phyloP scores from a whole-genome alignment of 2,888 invertebrate genomes.

The Erynnis tages region DNA sequence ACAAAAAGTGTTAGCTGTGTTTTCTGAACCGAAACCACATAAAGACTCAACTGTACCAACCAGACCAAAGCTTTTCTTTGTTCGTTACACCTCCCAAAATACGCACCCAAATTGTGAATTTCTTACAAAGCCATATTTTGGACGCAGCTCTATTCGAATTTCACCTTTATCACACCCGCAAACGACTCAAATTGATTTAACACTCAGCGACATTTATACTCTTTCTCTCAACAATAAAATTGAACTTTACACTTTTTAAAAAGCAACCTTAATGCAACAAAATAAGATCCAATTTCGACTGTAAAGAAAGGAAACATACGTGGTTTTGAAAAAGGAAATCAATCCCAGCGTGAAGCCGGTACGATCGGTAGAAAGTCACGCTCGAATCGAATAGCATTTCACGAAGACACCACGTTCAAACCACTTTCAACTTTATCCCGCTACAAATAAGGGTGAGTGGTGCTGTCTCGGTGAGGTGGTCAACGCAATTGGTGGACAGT shows the following conservation, averaged over 20 bases:
- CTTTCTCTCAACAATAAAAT: not conserved
- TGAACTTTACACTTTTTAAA: not conserved
- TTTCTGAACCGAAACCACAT: slow-evolving; percentile 26
- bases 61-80: slow-evolving; percentile 26
- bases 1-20: slow-evolving; percentile 28
- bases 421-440: not conserved
- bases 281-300: not conserved
- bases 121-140: slow-evolving; percentile 10
- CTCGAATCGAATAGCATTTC: slow-evolving; percentile 17
- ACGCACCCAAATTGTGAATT: slow-evolving; percentile 16
- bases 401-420: not conserved
- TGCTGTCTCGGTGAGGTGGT: not conserved
- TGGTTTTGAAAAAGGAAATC: not conserved
- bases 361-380: slow-evolving; percentile 28
- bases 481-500: slow-evolving; percentile 23
- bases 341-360: slow-evolving; percentile 23
- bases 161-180: not conserved
- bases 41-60: slow-evolving; percentile 23
- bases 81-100: slow-evolving; percentile 25
- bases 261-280: not conserved
- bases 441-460: not conserved
- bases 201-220: not conserved
- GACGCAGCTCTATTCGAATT: not conserved
- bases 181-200: not conserved
- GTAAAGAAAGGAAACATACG: not conserved